Base-by-base conservation (phyloP, 2,888 invertebrate genomes). In the Dasysyrphus albostriatus region DNA sequence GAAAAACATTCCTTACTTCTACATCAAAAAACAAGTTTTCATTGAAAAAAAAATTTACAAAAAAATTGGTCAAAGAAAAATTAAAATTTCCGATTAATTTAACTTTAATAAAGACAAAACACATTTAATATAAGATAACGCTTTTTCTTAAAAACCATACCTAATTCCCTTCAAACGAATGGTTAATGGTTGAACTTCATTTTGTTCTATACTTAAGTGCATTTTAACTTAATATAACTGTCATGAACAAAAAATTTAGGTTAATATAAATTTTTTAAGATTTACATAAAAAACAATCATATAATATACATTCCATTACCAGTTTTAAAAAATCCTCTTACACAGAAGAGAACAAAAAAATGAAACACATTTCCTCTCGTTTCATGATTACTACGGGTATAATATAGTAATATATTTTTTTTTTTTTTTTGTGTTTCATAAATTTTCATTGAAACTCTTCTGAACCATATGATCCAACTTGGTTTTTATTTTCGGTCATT, bases 401-500 rank as follows among this genome's bases (percentile, higher is more conserved):
- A 59, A 19, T 29, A 32, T 32, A n/a, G 0, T 32, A 16, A n/a
- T n/a, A n/a, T n/a, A n/a, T n/a, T 19, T 32, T 42, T 63, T 37
- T 59, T 61, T 61, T 39, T 19, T n/a, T 24, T 63, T 19, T 59
- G 42, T 61, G 14, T 61, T 61, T 24, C 42, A 61, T 42, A 42
- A 61, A 61, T 19, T 54, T 54, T 69, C 34, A 69, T 58, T 54
- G 42, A 58, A 56, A 8, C 67, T 51, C 37, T 37, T 51, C 10
- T 69, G 29, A 69, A 54, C 69, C 69, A 54, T 54, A 54, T 72
- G 58, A 72, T 72, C 44, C 44, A 16, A 58, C 3, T 47, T 77
- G 69, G 63, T 61, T 77, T n/a, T 76, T 77, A 80, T 65, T 51
- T 72, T 76, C 42, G 47, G 70, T 56, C 82, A 72, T 78, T 59